Percentiles rank a stretch among this genome's conserved stretches.
Conservation (phyloP, 2,113 vertebrate species). For the Tenrec ecaudatus region DNA sequence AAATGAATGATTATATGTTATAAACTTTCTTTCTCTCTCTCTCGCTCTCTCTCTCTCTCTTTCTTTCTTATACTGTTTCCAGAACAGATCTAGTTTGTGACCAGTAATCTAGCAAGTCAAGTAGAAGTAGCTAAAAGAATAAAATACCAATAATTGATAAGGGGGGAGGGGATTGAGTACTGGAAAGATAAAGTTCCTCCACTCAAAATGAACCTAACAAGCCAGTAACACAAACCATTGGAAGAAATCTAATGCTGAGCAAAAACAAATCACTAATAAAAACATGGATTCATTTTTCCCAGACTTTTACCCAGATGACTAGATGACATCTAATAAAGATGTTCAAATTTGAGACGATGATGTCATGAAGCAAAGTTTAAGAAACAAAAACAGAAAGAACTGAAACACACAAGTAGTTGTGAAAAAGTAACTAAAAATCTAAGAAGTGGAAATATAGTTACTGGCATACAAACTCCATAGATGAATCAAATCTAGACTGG, state of each 20-base stretch:
- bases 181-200: background rate
- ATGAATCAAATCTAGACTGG: background rate
- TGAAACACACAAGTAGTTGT: background rate
- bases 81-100: conserved; percentile 10
- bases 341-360: conserved; percentile 12
- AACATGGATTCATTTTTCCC: conserved; percentile 44
- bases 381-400: background rate
- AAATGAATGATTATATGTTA: background rate
- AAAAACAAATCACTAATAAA: background rate
- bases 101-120: background rate
- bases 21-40: background rate
- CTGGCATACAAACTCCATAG: background rate
- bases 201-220: conserved; percentile 16
- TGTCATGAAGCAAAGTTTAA: background rate
- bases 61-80: background rate
- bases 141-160: background rate
- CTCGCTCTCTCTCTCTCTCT: background rate
- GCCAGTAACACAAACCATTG: background rate
- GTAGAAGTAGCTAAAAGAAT: background rate
- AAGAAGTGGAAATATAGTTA: conserved; percentile 41
- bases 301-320: background rate
- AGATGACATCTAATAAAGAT: background rate
- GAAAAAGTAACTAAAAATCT: conserved; percentile 34
- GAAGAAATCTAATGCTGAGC: background rate
- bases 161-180: background rate